Conservation (phyloP, 2,797 vertebrate genomes). For the Halcyon chelicuti region DNA sequence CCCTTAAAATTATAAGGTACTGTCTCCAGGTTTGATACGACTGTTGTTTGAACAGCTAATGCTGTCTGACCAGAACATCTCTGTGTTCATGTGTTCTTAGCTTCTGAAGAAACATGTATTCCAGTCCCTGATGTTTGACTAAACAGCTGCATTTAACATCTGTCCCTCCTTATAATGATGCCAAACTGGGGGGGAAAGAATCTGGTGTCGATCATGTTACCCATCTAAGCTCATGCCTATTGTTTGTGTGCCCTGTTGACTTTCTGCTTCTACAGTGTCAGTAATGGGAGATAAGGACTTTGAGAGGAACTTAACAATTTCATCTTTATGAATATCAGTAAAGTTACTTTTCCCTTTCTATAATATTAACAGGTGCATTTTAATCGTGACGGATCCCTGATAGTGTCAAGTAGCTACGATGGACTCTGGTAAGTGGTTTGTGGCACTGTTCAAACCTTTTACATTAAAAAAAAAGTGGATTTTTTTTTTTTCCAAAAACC, state of each 20-base stretch:
- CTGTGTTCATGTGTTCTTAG: not conserved
- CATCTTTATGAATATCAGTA: not conserved
- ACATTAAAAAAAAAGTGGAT: not conserved
- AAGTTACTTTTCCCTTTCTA: not conserved
- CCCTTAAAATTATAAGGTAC: not conserved
- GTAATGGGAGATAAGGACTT: not conserved
- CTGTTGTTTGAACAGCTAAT: not conserved
- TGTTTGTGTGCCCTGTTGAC: not conserved
- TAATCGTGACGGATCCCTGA: slow-evolving; percentile 97
- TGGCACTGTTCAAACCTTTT: not conserved
- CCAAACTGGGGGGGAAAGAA: not conserved
- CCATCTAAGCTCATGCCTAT: not conserved
- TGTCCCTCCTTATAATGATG: not conserved
- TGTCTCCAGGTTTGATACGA: not conserved
- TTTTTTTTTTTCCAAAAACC: not conserved
- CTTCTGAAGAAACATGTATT: not conserved
- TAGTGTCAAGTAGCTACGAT: slow-evolving; percentile 98
- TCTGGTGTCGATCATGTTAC: not conserved
- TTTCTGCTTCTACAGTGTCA: not conserved
- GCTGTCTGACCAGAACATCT: not conserved
- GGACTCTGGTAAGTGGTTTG: slow-evolving; percentile 90
- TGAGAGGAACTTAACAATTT: not conserved
- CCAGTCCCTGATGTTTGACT: not conserved
- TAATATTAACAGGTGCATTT: slow-evolving; percentile 90
- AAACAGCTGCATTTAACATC: not conserved